Base-by-base conservation (phyloP, 2,888 invertebrate species). In the Ellobium chinense region DNA sequence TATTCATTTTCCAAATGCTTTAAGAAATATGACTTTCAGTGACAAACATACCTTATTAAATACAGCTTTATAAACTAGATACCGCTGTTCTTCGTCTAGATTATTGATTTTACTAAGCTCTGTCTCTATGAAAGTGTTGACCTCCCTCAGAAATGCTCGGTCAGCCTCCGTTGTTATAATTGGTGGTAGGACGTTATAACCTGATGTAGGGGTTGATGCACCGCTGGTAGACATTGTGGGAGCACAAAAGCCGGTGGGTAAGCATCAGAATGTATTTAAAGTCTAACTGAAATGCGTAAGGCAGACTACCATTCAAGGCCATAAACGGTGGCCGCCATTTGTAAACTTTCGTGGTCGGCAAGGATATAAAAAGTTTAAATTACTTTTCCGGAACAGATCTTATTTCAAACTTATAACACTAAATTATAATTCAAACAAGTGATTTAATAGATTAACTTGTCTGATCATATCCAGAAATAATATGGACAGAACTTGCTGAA, bases 141-240 rank as follows among this genome's bases (percentile, higher is more conserved):
- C 78, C 14, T 87, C 84, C 27, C 83, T 82, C 5, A 92, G 83
- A 80, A 92, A 92, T 34, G 82, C 79, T 36, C 89, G 80, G 84
- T 92, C 92, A 9, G 82, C 78, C 70, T 89, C 90, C 84, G 84
- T 90, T 7, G 89, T 89, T n/a, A 91, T 88, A 58, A 92, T 91
- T 2, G 92, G 91, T 58, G 92, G 92, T 27, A 92, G 82, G 72
- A 87, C 87, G 31, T 85, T 74, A 82, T 87, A 89, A 0, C 84
- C 84, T 34, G 89, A 83, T 3, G 37, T 54, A 27, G 87, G 87
- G 54, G 88, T 87, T 2, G 88, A 85, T 29, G 86, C 83, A 9
- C 86, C 82, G 36, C 78, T 80, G 21, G 80, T 29, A 4, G 80
- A 78, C 83, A 83, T 83, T 18, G 29, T 81, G 65, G n/a, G 31